Evolutionary conservation across 2,113 vertebrate genomes (phyloP).

Genomic region (Thinocorus orbignyianus): DNA sequence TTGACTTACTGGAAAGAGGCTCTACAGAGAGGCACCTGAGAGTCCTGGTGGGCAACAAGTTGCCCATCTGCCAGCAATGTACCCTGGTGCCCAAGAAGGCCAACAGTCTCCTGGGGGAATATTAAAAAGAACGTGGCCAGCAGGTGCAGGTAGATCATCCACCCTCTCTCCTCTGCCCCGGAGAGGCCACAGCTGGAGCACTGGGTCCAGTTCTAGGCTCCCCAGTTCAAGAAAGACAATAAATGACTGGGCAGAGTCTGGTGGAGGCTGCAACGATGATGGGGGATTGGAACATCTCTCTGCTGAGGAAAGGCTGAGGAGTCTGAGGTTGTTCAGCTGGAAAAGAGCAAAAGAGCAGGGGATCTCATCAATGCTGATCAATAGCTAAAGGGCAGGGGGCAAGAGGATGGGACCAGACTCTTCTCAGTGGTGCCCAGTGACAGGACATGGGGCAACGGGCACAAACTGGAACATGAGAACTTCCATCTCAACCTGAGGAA

Average conservation of each 20-base stretch:
- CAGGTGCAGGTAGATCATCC: background rate
- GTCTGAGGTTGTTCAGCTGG: background rate
- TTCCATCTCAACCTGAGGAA: background rate
- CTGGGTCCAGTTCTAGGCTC: background rate
- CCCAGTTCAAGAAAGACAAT: background rate
- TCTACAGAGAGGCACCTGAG: background rate
- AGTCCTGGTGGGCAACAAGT: background rate
- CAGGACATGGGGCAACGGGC: background rate
- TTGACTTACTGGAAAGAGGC: background rate
- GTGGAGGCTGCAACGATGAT: background rate
- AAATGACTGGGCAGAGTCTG: background rate
- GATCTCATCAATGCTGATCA: background rate
- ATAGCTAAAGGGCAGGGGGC: background rate
- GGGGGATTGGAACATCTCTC: background rate
- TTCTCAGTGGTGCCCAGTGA: background rate
- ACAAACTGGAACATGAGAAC: background rate
- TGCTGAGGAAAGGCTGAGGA: background rate
- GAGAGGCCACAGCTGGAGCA: background rate
- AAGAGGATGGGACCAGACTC: background rate
- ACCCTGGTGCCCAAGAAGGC: background rate
- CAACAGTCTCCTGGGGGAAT: too few species aligned
- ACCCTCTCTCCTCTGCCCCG: background rate
- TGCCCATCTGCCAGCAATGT: background rate
- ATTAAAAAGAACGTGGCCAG: background rate
- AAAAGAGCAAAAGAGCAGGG: background rate